Conservation (phyloP, 2,113 vertebrate species). For the Hiodon alosoides region DNA sequence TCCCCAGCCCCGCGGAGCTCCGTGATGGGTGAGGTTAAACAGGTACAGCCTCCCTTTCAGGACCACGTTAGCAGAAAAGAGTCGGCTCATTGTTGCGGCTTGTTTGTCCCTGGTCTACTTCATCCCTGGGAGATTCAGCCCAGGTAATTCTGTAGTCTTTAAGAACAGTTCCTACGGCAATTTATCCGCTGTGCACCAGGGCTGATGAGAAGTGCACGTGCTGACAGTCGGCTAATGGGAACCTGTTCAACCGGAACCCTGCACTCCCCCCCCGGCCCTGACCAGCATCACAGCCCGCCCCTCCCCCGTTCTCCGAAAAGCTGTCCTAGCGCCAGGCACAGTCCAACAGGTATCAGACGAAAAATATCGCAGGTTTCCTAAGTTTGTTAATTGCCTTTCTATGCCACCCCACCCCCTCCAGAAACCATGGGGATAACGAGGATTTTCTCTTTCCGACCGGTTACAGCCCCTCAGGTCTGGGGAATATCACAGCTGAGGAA, state of each 20-base stretch:
- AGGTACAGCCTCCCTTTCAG: too few species aligned
- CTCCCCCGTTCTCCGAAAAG: background rate
- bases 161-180: too few species aligned
- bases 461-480: background rate
- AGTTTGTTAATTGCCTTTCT: slow-evolving; percentile 1
- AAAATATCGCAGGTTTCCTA: background rate
- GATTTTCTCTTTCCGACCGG: background rate
- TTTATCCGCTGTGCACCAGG: too few species aligned
- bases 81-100: too few species aligned
- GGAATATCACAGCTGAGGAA: background rate
- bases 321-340: background rate
- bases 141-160: too few species aligned
- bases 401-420: background rate
- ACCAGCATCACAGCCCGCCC: background rate
- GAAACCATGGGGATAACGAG: background rate
- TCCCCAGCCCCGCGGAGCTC: too few species aligned
- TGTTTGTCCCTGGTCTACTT: too few species aligned
- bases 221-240: too few species aligned
- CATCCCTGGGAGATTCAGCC: too few species aligned
- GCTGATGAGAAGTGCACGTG: too few species aligned
- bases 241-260: background rate
- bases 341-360: background rate
- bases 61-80: too few species aligned
- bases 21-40: too few species aligned
- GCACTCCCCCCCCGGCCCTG: background rate